phyloP scores from a whole-genome alignment of 1,140 invertebrate species.

The Neodiprion pinetum region DNA sequence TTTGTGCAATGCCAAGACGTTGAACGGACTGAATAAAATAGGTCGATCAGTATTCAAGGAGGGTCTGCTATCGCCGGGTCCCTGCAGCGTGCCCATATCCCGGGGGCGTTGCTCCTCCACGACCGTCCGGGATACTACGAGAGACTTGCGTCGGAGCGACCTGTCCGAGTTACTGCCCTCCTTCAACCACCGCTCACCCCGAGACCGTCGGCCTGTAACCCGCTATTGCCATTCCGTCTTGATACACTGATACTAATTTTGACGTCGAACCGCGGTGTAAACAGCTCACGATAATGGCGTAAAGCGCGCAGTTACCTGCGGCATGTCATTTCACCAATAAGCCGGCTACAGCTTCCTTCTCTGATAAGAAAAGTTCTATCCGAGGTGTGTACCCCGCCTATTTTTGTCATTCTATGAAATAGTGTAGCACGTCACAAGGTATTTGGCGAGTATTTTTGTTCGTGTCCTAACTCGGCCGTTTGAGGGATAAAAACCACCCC shows the following conservation, averaged over 20 bases:
- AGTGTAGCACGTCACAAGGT: too few relatives aligned
- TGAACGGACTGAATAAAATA: conserved; percentile 31
- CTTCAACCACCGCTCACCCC: neutral
- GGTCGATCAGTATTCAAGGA: conserved; percentile 32
- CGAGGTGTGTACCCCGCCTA: too few relatives aligned
- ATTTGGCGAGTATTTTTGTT: too few relatives aligned
- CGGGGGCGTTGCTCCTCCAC: neutral
- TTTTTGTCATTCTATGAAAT: too few relatives aligned
- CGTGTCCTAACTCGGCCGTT: too few relatives aligned
- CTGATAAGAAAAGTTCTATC: too few relatives aligned
- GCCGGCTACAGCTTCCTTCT: too few relatives aligned
- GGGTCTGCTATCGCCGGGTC: conserved; percentile 28
- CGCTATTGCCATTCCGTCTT: neutral
- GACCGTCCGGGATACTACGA: neutral
- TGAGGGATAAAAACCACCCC: too few relatives aligned
- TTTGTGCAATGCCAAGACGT: conserved; percentile 17
- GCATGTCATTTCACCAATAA: too few relatives aligned
- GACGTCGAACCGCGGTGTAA: too few relatives aligned
- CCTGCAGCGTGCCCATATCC: conserved; percentile 23
- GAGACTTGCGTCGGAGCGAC: neutral
- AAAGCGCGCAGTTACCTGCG: too few relatives aligned
- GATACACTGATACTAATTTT: neutral
- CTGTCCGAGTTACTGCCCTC: conserved; percentile 3
- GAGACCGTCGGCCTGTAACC: neutral
- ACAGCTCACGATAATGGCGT: too few relatives aligned